A percentile compares a stretch with the other conserved stretches of the same genome.
phyloP scores from a whole-genome alignment of 2,888 invertebrate genomes.

The Drosophila rellima region DNA sequence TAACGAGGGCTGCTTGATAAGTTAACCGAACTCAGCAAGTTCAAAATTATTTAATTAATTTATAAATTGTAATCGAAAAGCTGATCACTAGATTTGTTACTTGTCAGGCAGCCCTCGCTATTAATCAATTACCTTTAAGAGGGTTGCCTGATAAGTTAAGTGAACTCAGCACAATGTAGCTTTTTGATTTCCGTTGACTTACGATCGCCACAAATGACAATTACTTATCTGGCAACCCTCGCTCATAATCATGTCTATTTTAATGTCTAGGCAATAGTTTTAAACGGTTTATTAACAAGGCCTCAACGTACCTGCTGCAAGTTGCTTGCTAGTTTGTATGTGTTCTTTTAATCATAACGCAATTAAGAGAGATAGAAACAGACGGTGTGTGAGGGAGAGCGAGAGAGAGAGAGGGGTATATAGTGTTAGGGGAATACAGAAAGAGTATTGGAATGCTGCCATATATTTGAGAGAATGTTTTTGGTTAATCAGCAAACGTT shows the following conservation, averaged over 20 bases:
- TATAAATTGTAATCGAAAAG: not conserved
- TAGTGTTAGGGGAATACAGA: constrained; percentile 32
- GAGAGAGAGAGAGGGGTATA: not conserved
- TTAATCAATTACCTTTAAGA: not conserved
- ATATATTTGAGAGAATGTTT: constrained; percentile 46
- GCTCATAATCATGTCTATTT: constrained; percentile 37
- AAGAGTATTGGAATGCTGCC: constrained; percentile 62
- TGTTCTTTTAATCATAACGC: constrained; percentile 60
- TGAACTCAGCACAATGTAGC: not conserved
- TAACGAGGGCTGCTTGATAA: constrained; percentile 2
- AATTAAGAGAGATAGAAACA: constrained; percentile 5
- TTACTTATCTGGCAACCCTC: constrained; percentile 14
- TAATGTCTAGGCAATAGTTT: constrained; percentile 63
- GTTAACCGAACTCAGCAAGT: not conserved
- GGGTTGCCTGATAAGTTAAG: constrained; percentile 10
- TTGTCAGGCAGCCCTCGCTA: not conserved
- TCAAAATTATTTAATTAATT: not conserved
- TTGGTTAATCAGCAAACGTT: constrained; percentile 56
- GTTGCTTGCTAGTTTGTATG: constrained; percentile 83
- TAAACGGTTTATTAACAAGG: constrained; percentile 80
- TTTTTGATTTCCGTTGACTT: not conserved
- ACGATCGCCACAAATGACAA: not conserved
- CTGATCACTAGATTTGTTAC: not conserved
- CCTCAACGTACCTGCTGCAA: constrained; percentile 84
- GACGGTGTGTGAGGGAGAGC: constrained; percentile 5